A percentile compares a stretch with the other conserved stretches of the same genome.
phyloP scores from a whole-genome alignment of 2,113 vertebrate genomes.

The Paralichthys olivaceus region DNA sequence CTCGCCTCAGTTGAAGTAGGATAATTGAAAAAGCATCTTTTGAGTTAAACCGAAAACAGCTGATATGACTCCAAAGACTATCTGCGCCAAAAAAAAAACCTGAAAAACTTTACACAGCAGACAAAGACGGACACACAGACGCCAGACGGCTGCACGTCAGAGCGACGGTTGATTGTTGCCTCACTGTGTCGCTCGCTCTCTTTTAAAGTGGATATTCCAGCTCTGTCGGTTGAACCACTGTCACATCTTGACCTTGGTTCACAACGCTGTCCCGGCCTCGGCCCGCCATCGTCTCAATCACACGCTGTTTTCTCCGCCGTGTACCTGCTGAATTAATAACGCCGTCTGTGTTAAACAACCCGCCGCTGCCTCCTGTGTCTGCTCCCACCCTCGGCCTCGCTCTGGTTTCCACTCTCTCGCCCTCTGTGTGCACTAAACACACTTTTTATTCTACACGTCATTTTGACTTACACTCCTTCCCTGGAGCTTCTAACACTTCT shows the following conservation, averaged over 20 bases:
- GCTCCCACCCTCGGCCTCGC: no score
- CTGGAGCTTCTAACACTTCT: not conserved
- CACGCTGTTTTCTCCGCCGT: constrained; percentile 52
- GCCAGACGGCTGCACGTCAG: no score
- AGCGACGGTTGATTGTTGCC: no score
- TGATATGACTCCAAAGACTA: no score
- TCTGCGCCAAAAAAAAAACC: no score
- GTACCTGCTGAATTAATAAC: constrained; percentile 71
- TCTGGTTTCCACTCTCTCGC: not conserved
- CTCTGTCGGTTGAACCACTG: constrained; percentile 28
- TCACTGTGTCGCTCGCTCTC: not conserved
- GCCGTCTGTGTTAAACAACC: constrained; percentile 60
- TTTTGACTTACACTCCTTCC: not conserved
- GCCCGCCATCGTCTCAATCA: constrained; percentile 47
- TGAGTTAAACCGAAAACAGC: no score
- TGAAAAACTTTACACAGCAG: no score
- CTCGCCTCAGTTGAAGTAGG: no score
- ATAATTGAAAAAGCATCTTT: no score
- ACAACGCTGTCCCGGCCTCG: constrained; percentile 43
- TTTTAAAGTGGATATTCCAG: constrained; percentile 23
- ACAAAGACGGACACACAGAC: no score
- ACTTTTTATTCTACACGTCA: not conserved
- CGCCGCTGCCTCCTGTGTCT: constrained; percentile 26
- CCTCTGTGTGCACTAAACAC: not conserved
- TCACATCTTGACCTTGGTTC: constrained; percentile 62